phyloP scores from a whole-genome alignment of 2,888 invertebrate species.

The Caenorhabditis uteleia region DNA sequence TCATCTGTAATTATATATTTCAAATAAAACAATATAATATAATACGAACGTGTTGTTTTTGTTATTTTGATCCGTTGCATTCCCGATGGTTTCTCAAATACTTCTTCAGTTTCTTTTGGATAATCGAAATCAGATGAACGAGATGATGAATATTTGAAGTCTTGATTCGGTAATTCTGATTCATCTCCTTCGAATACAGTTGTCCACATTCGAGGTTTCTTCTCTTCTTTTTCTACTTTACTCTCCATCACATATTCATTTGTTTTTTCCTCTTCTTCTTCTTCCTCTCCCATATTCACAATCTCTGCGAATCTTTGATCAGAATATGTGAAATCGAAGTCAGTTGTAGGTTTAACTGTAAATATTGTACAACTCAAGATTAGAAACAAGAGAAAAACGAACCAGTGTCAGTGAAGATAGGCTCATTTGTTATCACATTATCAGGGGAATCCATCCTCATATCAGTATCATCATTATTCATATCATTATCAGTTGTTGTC shows the following conservation, averaged over 20 bases:
- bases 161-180: constrained; percentile 36
- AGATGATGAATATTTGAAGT: constrained; percentile 23
- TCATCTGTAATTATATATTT: constrained; percentile 35
- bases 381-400: too few relatives aligned
- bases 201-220: constrained; percentile 64
- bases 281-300: constrained; percentile 31
- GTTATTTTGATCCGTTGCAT: constrained; percentile 32
- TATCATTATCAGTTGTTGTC: not conserved
- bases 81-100: constrained; percentile 40
- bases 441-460: too few relatives aligned
- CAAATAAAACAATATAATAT: not conserved
- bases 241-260: not conserved
- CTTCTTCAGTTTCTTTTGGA: constrained; percentile 43
- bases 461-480: too few relatives aligned
- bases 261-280: constrained; percentile 3
- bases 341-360: constrained; percentile 16
- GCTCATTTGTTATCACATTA: too few relatives aligned
- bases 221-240: constrained; percentile 8
- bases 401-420: too few relatives aligned
- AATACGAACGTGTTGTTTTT: constrained; percentile 21
- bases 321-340: constrained; percentile 49
- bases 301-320: constrained; percentile 48
- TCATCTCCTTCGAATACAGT: constrained; percentile 67
- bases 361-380: too few relatives aligned
- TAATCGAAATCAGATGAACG: constrained; percentile 27